These are phyloP conservation scores for Buathra laborator DNA, from an alignment of 2,888 invertebrate genomes.

Conservation along the genomic window DNA sequence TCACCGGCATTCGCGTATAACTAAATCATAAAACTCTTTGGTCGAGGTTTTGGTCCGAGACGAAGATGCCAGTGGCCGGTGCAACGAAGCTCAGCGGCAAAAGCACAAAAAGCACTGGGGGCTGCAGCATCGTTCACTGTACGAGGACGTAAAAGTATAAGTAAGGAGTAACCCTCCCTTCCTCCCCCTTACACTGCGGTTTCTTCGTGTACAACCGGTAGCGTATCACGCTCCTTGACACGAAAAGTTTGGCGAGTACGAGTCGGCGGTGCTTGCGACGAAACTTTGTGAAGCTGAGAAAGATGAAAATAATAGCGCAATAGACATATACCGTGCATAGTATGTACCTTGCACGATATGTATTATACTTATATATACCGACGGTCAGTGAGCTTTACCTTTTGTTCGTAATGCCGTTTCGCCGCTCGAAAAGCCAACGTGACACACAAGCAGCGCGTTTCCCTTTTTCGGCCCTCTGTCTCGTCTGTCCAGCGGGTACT, in stretches of 20 bases:
- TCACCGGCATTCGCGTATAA: constrained; percentile 50
- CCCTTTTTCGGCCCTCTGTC: neutral
- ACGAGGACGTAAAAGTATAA: constrained; percentile 46
- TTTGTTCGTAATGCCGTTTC: constrained; percentile 25
- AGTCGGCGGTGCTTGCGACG: neutral
- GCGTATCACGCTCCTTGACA: constrained; percentile 30
- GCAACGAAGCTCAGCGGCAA: neutral
- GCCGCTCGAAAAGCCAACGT: neutral
- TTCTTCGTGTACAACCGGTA: constrained; percentile 9
- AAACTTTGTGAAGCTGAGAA: constrained; percentile 18
- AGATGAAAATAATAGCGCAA: constrained; percentile 21
- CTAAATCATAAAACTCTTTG: constrained; percentile 60
- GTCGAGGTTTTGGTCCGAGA: constrained; percentile 28
- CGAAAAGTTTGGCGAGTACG: constrained; percentile 32
- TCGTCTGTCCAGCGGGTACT: neutral
- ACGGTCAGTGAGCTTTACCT: neutral
- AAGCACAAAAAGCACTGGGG: constrained; percentile 13
- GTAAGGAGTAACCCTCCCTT: constrained; percentile 15
- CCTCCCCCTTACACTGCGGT: neutral
- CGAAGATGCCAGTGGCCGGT: constrained; percentile 20
- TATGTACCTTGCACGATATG: neutral
- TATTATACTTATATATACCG: neutral
- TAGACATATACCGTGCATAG: neutral
- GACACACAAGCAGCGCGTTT: neutral
- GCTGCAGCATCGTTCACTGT: constrained; percentile 38